Percentiles rank a stretch among this genome's conserved stretches.
Conservation (phyloP, 2,888 invertebrate genomes). For the Beris morrisii region DNA sequence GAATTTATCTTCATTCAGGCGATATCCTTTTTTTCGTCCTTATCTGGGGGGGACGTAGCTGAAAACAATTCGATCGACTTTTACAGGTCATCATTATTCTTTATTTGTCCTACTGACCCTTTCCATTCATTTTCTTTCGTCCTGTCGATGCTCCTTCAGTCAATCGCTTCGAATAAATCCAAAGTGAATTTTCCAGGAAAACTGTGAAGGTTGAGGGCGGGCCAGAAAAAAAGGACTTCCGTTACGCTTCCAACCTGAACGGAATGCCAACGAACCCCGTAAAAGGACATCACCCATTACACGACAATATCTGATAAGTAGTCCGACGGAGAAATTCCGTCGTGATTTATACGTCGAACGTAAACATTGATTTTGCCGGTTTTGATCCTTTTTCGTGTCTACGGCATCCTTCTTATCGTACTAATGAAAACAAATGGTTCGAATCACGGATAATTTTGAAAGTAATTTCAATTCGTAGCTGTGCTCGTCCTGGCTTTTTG, state of each 20-base stretch:
- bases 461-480: conserved; percentile 3
- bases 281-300: too few species aligned
- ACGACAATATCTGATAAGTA: too few species aligned
- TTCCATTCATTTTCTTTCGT: background rate
- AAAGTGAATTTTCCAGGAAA: too few species aligned
- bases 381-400: background rate
- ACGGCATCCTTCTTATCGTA: background rate
- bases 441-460: conserved; percentile 10
- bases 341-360: conserved; percentile 11
- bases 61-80: conserved; percentile 34
- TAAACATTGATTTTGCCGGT: conserved; percentile 19
- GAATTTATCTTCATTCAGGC: conserved; percentile 28
- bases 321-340: background rate
- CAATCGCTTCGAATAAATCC: too few species aligned
- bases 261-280: too few species aligned
- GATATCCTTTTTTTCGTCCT: conserved; percentile 1
- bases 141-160: conserved; percentile 1
- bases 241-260: too few species aligned
- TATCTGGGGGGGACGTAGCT: background rate
- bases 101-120: conserved; percentile 34
- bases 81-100: conserved; percentile 36
- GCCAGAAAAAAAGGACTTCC: too few species aligned
- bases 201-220: too few species aligned
- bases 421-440: conserved; percentile 17
- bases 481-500: too few species aligned